Base-by-base conservation (phyloP, 2,113 vertebrate species). In the Mirounga angustirostris region DNA sequence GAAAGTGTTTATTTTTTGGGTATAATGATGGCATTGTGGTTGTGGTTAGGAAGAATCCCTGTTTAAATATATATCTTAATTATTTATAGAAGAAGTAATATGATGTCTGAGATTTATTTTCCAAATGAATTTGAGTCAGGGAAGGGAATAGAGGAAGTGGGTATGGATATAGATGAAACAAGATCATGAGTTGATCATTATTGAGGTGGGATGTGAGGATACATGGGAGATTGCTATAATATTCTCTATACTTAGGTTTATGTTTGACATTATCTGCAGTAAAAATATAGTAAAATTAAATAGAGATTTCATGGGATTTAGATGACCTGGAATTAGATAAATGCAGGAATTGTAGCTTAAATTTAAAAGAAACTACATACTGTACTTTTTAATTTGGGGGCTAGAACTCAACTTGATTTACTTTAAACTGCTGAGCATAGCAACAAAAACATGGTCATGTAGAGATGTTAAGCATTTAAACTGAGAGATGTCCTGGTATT, bases 261-360 rank as follows among this genome's bases (percentile, higher is more conserved):
- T 63, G 8, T 52, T 86, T 91, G 54, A 96, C 40, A 84, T 84
- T 89, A 71, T 78, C 46, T 89, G 4, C 85, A 79, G 15, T 67
- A 94, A 90, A 52, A 36, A 33, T 63, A 88, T 89, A 83, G 15
- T 67, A 94, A 86, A 59, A 36, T 50, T 56, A 91, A 79, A 74
- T n/a, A 63, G 21, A 81, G 21, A 81, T 82, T 82, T 18, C 36
- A n/a, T 89, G 8, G 15, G 21, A 78, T 81, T 94, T 95, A 50
- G 22, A 33, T 96, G 26, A 63, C 43, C 7, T 65, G 43, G n/a
- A 89, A 50, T 52, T 36, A 65, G 46, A 86, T 83, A 87, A 91
- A 52, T 84, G 16, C 43, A 92, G 46, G 81, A 96, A 14, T 78
- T 98, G 3, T 86, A 93, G 33, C 43, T 94, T 94, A 85, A 94